Evolutionary conservation across 2,113 vertebrate genomes (phyloP).

Genomic region (Ophthalmolycus amberensis): DNA sequence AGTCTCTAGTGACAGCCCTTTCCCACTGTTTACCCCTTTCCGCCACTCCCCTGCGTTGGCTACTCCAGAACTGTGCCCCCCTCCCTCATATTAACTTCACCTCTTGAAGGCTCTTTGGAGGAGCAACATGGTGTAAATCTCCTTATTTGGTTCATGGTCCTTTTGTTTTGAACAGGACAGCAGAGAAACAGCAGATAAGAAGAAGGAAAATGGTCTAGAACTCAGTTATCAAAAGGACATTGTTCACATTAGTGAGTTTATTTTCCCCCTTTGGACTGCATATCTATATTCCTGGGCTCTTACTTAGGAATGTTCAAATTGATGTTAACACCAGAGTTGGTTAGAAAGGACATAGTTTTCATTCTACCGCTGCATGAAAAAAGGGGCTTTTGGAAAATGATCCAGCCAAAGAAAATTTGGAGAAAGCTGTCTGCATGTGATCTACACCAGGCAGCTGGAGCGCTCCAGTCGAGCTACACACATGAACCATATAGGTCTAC

Average conservation of each 20-base stretch:
- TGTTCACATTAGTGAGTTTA: slow-evolving; percentile 47
- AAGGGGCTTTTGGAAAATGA: slow-evolving; percentile 68
- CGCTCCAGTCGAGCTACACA: slow-evolving; percentile 42
- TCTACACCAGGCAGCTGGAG: slow-evolving; percentile 41
- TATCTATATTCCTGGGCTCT: slow-evolving; percentile 58
- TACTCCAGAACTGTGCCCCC: slow-evolving; percentile 48
- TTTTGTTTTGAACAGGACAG: slow-evolving; percentile 23
- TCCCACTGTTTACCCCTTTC: slow-evolving; percentile 63
- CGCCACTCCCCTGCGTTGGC: slow-evolving; percentile 67
- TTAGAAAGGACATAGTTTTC: slow-evolving; percentile 75
- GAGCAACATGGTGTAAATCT: slow-evolving; percentile 77
- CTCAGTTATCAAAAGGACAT: slow-evolving; percentile 83
- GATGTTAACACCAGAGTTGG: slow-evolving; percentile 80
- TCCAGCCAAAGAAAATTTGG: slow-evolving; percentile 70
- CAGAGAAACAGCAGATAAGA: slow-evolving; percentile 39
- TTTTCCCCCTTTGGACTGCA: slow-evolving; percentile 7
- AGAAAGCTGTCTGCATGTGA: slow-evolving; percentile 56
- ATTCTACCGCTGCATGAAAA: slow-evolving; percentile 68
- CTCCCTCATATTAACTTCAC: slow-evolving; percentile 68
- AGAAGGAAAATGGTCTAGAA: slow-evolving; percentile 53
- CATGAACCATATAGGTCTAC: slow-evolving; percentile 55
- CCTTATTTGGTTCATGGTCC: slow-evolving; percentile 89
- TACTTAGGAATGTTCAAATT: slow-evolving; percentile 76
- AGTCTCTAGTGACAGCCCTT: slow-evolving; percentile 80
- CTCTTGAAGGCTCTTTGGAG: slow-evolving; percentile 75